A percentile compares a stretch with the other conserved stretches of the same genome.
Evolutionary conservation across 2,888 invertebrate species (phyloP).

Genomic region (Lepidochitona cinerea): DNA sequence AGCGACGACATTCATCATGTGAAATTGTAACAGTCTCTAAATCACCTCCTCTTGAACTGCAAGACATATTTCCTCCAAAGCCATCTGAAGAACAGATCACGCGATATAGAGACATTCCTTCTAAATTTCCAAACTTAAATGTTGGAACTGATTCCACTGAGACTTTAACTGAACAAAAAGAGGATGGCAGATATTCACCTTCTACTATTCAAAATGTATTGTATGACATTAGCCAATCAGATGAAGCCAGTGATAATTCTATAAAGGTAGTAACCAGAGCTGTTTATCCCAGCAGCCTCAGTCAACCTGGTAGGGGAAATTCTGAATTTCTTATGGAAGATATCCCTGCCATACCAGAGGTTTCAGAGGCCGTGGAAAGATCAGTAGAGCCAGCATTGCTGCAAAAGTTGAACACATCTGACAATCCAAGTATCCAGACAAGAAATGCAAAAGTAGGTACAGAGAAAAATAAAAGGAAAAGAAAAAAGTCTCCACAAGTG

Average conservation of each 20-base stretch:
- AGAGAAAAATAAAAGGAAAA: background rate
- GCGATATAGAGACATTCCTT: background rate
- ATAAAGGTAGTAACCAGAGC: background rate
- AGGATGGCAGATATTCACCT: no score
- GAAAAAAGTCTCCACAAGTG: background rate
- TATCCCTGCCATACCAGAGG: background rate
- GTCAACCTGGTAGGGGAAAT: background rate
- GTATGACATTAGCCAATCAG: no score
- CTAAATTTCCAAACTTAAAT: no score
- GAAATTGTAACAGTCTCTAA: background rate
- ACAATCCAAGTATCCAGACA: background rate
- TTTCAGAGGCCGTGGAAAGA: background rate
- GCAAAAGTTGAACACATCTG: background rate
- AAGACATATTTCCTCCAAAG: background rate
- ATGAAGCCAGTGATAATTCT: background rate
- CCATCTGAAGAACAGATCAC: background rate
- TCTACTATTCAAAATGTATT: no score
- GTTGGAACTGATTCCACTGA: no score
- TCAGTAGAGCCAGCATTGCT: no score
- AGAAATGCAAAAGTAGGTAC: background rate
- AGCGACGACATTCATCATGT: conserved; percentile 3
- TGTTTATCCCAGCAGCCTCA: background rate
- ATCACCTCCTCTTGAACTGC: background rate
- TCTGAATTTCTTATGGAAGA: background rate
- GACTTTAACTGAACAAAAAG: background rate